Evolutionary conservation across 2,888 invertebrate species (phyloP), one percentile per base, ranked within the genome.

Genomic region (Vesta saturnalis): DNA sequence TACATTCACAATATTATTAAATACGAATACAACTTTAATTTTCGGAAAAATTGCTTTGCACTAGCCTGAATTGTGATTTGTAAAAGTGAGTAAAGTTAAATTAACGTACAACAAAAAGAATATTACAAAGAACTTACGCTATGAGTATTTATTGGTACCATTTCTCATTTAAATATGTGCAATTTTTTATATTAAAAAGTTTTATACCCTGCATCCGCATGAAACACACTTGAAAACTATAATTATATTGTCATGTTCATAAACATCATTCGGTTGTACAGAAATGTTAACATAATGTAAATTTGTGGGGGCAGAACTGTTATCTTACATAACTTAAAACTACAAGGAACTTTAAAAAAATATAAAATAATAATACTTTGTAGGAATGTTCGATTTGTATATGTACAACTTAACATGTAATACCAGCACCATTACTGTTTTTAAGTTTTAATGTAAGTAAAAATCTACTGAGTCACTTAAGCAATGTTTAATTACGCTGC

Each of bases 301-400:
- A 10, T 6, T 39, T 12, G 12, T 3, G 3, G 39, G 39, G 39
- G n/a, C 8, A 39, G n/a, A n/a, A 8, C 12, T n/a, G n/a, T n/a
- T n/a, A n/a, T n/a, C n/a, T n/a, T n/a, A n/a, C n/a, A n/a, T 52
- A 52, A 52, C 21, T 52, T 52, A 52, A 52, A 19, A 52, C 12
- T 52, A 64, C 57, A 66, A 77, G 77, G 77, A 77, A 76, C 76
- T 77, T 74, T 71, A 62, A 74, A 72, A 62, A 68, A 75, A 72
- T 74, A 74, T 77, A 75, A 79, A 79, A 80, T 83, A 84, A 81
- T 84, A 84, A 84, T 84, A 84, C 84, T 84, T 83, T 73, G 74
- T 83, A 84, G 83, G 83, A 84, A 84, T 84, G 83, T 84, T 83
- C 77, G 79, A 68, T 79, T 77, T 64, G 74, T 73, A 60, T 81